A percentile compares a stretch with the other conserved stretches of the same genome.
phyloP scores from a whole-genome alignment of 2,113 vertebrate genomes.

The Corythoichthys intestinalis region DNA sequence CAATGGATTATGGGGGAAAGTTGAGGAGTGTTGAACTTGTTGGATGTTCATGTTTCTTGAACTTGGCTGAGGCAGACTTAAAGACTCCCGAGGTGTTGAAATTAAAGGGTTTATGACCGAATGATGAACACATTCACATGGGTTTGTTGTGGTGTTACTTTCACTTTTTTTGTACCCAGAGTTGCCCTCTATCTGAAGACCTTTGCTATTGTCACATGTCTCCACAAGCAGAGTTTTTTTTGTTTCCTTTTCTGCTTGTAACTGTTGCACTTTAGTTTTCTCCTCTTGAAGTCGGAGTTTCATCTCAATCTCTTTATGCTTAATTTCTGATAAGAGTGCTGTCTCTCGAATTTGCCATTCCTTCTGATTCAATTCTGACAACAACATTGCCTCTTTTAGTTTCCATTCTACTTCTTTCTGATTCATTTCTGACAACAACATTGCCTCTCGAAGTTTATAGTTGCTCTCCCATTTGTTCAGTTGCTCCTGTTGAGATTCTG shows the following conservation, averaged over 20 bases:
- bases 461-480: slow-evolving; percentile 1
- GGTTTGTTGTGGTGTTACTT: background rate
- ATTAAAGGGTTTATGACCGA: background rate
- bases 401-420: slow-evolving; percentile 9
- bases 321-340: background rate
- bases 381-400: slow-evolving; percentile 8
- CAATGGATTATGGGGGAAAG: background rate
- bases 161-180: background rate
- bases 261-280: background rate
- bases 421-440: background rate
- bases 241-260: background rate
- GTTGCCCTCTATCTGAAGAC: background rate
- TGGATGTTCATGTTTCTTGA: background rate
- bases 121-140: background rate
- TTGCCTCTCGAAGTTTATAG: slow-evolving; percentile 2
- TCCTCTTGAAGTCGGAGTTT: background rate
- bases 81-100: background rate
- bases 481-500: background rate
- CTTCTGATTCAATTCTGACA: slow-evolving; percentile 3
- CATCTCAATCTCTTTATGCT: background rate
- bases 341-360: slow-evolving; percentile 4
- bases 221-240: background rate
- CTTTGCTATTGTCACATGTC: background rate
- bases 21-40: background rate
- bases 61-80: background rate